A percentile compares a stretch with the other conserved stretches of the same genome.
phyloP scores from a whole-genome alignment of 2,797 vertebrate genomes.

The Darevskia mixta region DNA sequence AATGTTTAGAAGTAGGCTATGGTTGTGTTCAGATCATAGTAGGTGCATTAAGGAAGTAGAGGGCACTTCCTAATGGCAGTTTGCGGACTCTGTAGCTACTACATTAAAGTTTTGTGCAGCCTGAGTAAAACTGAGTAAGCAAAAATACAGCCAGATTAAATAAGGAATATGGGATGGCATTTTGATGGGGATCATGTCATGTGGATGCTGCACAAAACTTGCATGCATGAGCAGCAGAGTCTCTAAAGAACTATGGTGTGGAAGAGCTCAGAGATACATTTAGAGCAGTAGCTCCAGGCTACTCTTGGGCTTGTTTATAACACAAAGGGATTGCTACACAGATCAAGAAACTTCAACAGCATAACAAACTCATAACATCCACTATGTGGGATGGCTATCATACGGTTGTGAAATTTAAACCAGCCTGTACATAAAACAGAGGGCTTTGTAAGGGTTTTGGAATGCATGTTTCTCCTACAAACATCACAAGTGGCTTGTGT shows the following conservation, averaged over 20 bases:
- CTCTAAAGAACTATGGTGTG: background rate
- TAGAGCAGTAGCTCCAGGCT: background rate
- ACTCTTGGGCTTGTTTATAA: background rate
- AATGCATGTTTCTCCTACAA: background rate
- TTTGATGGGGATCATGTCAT: no score
- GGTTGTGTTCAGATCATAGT: slow-evolving; percentile 3
- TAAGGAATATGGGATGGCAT: no score
- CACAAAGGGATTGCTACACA: background rate
- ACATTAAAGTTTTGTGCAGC: no score
- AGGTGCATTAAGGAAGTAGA: background rate
- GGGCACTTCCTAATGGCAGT: no score
- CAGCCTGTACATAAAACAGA: no score
- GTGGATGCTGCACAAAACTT: no score
- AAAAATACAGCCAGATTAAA: no score
- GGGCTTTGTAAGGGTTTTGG: background rate
- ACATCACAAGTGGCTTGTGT: background rate
- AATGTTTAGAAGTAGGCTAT: background rate
- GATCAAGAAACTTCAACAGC: background rate
- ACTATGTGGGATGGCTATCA: background rate
- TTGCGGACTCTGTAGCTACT: no score
- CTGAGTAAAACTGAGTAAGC: no score
- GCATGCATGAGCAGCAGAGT: no score
- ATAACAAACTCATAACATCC: background rate
- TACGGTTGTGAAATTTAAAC: background rate
- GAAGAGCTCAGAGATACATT: background rate